Evolutionary conservation across 2,797 vertebrate genomes (phyloP).

Genomic region (Microctenopoma lineatum): DNA sequence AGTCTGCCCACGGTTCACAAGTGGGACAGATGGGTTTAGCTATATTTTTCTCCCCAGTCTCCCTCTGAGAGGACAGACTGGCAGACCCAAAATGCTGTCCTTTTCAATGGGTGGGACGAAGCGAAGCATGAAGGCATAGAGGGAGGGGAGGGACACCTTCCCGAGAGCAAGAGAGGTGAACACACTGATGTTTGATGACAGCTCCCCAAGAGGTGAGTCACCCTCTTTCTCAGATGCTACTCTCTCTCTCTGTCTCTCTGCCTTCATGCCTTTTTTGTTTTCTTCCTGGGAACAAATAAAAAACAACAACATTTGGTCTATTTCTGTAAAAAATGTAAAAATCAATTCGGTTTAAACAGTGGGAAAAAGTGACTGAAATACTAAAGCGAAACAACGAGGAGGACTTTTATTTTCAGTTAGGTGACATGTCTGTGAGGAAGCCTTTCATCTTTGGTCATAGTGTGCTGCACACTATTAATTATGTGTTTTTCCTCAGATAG

Average conservation of each 20-base stretch:
- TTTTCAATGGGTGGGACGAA: slow-evolving; percentile 50
- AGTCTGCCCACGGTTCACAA: slow-evolving; percentile 31
- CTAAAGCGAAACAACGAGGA: background rate
- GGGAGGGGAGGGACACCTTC: slow-evolving; percentile 31
- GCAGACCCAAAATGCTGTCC: slow-evolving; percentile 47
- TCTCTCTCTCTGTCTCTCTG: slow-evolving; percentile 2
- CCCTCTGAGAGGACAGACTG: slow-evolving; percentile 70
- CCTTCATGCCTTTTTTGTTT: slow-evolving; percentile 29
- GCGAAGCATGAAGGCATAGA: slow-evolving; percentile 58
- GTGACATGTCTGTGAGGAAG: slow-evolving; percentile 14
- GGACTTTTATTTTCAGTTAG: background rate
- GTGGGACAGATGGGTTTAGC: slow-evolving; percentile 60
- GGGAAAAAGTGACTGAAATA: background rate
- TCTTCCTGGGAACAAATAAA: slow-evolving; percentile 10
- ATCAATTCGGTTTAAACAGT: background rate
- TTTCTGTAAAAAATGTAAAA: slow-evolving; percentile 14
- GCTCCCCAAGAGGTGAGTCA: slow-evolving; percentile 63
- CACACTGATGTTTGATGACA: slow-evolving; percentile 70
- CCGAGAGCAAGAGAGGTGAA: slow-evolving; percentile 60
- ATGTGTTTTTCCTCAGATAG: slow-evolving; percentile 34
- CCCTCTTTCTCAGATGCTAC: slow-evolving; percentile 18
- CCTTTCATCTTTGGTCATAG: slow-evolving; percentile 25
- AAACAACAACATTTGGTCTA: slow-evolving; percentile 30
- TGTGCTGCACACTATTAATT: slow-evolving; percentile 54
- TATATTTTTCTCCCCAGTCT: slow-evolving; percentile 62